Evolutionary conservation across 2,113 vertebrate genomes (phyloP), one percentile per base, ranked within the genome.

Genomic region (Ciconia maguari): DNA sequence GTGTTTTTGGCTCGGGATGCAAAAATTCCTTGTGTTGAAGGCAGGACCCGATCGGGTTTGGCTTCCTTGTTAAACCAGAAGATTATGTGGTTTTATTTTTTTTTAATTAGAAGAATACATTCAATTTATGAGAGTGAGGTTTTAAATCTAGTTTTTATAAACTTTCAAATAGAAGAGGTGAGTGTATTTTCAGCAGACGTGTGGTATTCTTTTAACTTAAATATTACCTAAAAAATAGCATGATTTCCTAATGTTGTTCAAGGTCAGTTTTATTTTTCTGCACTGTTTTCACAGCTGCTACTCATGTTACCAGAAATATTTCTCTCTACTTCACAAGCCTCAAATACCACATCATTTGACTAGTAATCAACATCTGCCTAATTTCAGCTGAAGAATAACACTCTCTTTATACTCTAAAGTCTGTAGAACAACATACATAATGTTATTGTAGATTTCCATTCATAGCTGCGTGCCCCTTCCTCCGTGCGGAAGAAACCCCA

Each of bases 251-350:
- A 85, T 49, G 84, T 25, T 94, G 89, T 54, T 83, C 87, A 93
- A 90, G 93, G 94, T 74, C 87, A 77, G 65, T 58, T 87, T 88
- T 91, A 52, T 94, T 93, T 90, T 83, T 66, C 89, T 83, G 57
- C 6, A 5, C 76, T 96, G 96, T 96, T 96, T 97, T 96, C 62
- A 95, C 97, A 97, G 96, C 96, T 97, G 97, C 95, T 88, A 26
- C 94, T 90, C 44, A 3, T 74, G 91, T 95, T 93, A 95, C 89
- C 92, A 95, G 87, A 83, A 95, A 74, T 90, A 89, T 88, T 96
- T 95, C 92, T 87, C 74, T 65, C 75, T 86, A 61, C 83, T 77
- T 95, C 87, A 41, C 94, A 70, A 97, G 95, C 93, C 93, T 91
- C 95, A 86, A 88, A 80, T 83, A 62, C 97, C 95, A 94, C 95